These are phyloP conservation scores for Pituophis catenifer DNA, from an alignment of 2,113 vertebrate genomes.

Conservation along the genomic window DNA sequence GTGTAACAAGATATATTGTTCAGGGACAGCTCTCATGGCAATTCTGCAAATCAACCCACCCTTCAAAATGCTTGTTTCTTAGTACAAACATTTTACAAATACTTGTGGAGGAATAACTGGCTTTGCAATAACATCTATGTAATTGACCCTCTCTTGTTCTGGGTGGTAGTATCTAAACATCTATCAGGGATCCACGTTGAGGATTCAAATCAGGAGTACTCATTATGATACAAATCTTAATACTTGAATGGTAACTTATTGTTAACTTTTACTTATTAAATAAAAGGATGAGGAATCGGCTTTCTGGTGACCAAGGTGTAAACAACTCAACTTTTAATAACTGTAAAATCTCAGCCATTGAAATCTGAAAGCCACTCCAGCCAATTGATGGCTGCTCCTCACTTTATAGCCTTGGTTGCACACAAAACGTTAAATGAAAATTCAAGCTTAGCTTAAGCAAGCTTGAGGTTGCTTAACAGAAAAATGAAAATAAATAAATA, in stretches of 20 bases:
- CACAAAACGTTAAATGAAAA: background rate
- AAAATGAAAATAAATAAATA: slow-evolving; percentile 18
- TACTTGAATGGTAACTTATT: slow-evolving; percentile 47
- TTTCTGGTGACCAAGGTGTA: background rate
- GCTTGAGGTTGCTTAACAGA: background rate
- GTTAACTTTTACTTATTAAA: background rate
- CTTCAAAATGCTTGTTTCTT: background rate
- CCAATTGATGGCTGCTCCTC: background rate
- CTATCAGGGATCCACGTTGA: slow-evolving; percentile 33
- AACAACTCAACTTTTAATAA: slow-evolving; percentile 32
- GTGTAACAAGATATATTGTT: background rate
- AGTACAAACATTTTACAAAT: background rate
- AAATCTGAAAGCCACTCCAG: background rate
- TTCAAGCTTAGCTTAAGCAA: background rate
- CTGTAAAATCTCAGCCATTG: slow-evolving; percentile 24
- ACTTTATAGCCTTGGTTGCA: background rate
- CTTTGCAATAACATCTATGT: background rate
- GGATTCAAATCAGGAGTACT: background rate
- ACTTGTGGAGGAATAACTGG: background rate
- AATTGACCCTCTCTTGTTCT: background rate
- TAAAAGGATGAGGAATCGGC: background rate
- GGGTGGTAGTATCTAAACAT: slow-evolving; percentile 42
- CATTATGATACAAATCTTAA: background rate
- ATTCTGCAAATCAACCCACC: background rate
- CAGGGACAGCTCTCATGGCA: background rate